phyloP scores from a whole-genome alignment of 2,888 invertebrate species.

The Dascillus cervinus region DNA sequence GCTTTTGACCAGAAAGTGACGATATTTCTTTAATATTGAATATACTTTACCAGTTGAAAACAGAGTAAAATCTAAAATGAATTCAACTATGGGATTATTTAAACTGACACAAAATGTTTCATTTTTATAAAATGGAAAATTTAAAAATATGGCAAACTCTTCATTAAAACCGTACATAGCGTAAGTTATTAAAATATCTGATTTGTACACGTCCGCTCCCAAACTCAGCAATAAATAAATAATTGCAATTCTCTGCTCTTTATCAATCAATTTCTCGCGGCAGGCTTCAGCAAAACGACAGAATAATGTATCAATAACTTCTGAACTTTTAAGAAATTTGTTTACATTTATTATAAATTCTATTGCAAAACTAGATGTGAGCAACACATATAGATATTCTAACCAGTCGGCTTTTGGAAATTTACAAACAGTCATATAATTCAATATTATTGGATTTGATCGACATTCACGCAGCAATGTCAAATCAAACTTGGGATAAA shows the following conservation, averaged over 20 bases:
- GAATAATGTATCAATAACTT: no score
- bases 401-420: constrained; percentile 6
- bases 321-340: no score
- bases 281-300: no score
- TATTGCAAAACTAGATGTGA: constrained; percentile 1
- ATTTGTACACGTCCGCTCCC: constrained; percentile 2
- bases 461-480: not conserved
- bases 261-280: no score
- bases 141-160: no score
- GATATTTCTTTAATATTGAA: no score
- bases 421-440: not conserved
- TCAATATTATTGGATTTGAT: constrained; percentile 4
- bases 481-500: constrained; percentile 4
- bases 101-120: no score
- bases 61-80: no score
- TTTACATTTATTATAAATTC: constrained; percentile 4
- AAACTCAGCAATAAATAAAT: constrained; percentile 3
- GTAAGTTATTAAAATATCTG: constrained; percentile 61
- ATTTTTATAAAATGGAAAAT: no score
- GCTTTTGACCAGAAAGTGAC: no score
- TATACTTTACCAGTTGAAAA: no score
- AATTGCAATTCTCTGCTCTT: constrained; percentile 1
- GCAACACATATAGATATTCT: constrained; percentile 4
- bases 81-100: no score
- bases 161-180: constrained; percentile 73